Evolutionary conservation across 1,140 invertebrate genomes (phyloP).

Genomic region (Drosophila kohkoa): DNA sequence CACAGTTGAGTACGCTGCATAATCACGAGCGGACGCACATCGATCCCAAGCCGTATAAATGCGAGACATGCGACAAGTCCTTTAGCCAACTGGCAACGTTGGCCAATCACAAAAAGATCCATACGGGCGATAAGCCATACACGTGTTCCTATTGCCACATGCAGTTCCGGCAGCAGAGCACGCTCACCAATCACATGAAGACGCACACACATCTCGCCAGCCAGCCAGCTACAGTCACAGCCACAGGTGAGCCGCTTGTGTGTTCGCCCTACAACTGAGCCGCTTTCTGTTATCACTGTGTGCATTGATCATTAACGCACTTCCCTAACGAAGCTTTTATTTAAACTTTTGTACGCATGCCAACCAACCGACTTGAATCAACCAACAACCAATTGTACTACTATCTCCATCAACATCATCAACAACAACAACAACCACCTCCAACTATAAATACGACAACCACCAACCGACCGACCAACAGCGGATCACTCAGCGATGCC

Average conservation of each 20-base stretch:
- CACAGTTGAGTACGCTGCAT: slow-evolving; percentile 81
- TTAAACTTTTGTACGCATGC: slow-evolving; percentile 84
- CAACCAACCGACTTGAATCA: slow-evolving; percentile 45
- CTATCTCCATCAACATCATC: slow-evolving; percentile 13
- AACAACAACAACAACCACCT: slow-evolving; percentile 21
- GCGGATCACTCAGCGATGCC: slow-evolving; percentile 77
- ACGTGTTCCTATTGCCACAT: slow-evolving; percentile 83
- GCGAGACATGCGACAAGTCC: slow-evolving; percentile 81
- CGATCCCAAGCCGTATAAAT: slow-evolving; percentile 84
- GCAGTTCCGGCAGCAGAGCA: slow-evolving; percentile 83
- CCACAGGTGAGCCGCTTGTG: slow-evolving; percentile 74
- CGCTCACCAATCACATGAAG: slow-evolving; percentile 84
- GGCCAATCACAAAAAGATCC: slow-evolving; percentile 84
- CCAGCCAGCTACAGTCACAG: slow-evolving; percentile 51
- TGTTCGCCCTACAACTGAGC: slow-evolving; percentile 76
- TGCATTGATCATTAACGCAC: slow-evolving; percentile 81
- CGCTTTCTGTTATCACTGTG: slow-evolving; percentile 82
- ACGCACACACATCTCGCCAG: slow-evolving; percentile 80
- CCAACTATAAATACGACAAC: slow-evolving; percentile 38
- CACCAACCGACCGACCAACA: slow-evolving; percentile 40
- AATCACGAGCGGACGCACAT: slow-evolving; percentile 84
- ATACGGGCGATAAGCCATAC: slow-evolving; percentile 84
- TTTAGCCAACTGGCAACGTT: slow-evolving; percentile 81
- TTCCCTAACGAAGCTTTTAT: slow-evolving; percentile 85
- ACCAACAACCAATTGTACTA: slow-evolving; percentile 25